Evolutionary conservation across 30 jellyfish, hydroid and myxozoan species (phyloP), one percentile per base, ranked within the genome.

Genomic region (Hydractinia echinata): DNA sequence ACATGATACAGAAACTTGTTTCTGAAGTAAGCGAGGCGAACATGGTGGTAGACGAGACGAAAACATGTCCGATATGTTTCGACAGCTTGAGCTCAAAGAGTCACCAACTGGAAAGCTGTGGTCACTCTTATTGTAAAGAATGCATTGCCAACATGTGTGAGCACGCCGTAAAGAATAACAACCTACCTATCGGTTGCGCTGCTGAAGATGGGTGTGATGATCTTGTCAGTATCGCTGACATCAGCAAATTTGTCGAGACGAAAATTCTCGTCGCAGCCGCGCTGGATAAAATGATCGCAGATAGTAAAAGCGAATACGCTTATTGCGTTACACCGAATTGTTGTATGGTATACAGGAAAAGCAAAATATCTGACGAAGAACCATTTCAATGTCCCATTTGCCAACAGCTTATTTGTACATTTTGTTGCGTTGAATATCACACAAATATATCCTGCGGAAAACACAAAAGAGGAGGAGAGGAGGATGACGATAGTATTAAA

Each of bases 241-340:
- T 71, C 10, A 71, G 13, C 10, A 58, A 30, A 20, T 71, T 20
- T 19, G 13, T 71, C n/a, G 81, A 71, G 10, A 56, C 61, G 53
- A 39, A 14, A 13, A 4, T 15, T 15, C 15, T 85, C 13, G 61
- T 64, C 11, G 55, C 16, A 53, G 80, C 80, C 14, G 83, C 84
- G 19, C 7, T 85, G 14, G 77, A 51, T 30, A 15, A 60, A 11
- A 67, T 85, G 11, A 84, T 85, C 11, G 74, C 61, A 72, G 72
- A 66, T 14, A 77, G 76, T 53, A 53, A 84, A 49, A 69, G 44
- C 39, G 51, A n/a, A 52, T 85, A 44, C 84, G 69, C 55, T 7
- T 79, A 85, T 48, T 85, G 94, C 53, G 71, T 80, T 15, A 66
- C 94, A 55, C 88, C 94, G 11, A 67, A 85, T 50, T 85, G 94